Evolutionary conservation across 1,140 invertebrate species (phyloP).

Genomic region (Potamilus streckersoni): DNA sequence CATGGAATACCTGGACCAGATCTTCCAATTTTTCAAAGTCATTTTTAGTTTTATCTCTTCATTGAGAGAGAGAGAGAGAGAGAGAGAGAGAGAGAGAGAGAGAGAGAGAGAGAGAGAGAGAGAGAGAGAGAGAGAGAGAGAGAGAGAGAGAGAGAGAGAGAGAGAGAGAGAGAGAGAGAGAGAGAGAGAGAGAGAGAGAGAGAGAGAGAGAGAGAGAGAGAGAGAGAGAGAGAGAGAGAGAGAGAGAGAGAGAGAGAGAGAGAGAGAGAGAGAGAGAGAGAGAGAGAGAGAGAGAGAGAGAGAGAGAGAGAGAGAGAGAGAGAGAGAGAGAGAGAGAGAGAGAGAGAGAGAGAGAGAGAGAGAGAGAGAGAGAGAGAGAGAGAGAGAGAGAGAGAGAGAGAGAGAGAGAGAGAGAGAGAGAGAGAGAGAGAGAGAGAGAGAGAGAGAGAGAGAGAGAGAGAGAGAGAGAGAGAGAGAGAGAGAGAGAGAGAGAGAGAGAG

Average conservation of each 20-base stretch:
- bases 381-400: background rate
- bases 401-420: background rate
- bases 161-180: too few relatives aligned
- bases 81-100: too few relatives aligned
- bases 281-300: background rate
- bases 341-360: background rate
- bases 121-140: background rate
- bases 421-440: too few relatives aligned
- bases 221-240: too few relatives aligned
- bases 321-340: too few relatives aligned
- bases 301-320: background rate
- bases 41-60: background rate
- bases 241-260: background rate
- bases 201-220: background rate
- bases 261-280: too few relatives aligned
- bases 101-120: too few relatives aligned
- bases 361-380: too few relatives aligned
- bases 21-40: conserved; percentile 42
- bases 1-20: conserved; percentile 30
- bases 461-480: too few relatives aligned
- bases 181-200: background rate
- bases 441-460: background rate
- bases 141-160: background rate
- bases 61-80: background rate
- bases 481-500: too few relatives aligned